phyloP scores from a whole-genome alignment of 2,888 invertebrate species.

The Bugulina stolonifera region DNA sequence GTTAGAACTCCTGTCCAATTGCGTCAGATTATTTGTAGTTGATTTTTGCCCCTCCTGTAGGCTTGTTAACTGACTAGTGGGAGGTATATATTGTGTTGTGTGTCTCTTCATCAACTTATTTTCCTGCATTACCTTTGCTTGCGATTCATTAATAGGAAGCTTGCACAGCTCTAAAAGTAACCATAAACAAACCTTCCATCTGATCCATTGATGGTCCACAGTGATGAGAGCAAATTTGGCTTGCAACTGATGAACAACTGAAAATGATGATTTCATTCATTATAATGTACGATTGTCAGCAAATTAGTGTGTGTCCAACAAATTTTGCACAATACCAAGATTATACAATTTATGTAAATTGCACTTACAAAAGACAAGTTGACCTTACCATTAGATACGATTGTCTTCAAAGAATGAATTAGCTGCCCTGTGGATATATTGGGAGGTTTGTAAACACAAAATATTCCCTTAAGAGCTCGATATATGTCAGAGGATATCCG shows the following conservation, averaged over 20 bases:
- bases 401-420: constrained; percentile 32
- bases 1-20: not conserved
- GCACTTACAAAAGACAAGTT: not conserved
- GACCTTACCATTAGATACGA: constrained; percentile 37
- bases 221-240: too few relatives aligned
- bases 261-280: too few relatives aligned
- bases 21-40: not conserved
- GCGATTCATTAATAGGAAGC: not conserved
- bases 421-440: constrained; percentile 32
- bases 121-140: not conserved
- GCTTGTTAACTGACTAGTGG: not conserved
- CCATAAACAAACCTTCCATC: too few relatives aligned
- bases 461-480: constrained; percentile 40
- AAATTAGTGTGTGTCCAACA: too few relatives aligned
- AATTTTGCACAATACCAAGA: too few relatives aligned
- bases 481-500: not conserved
- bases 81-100: not conserved
- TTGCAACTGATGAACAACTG: too few relatives aligned
- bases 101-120: not conserved
- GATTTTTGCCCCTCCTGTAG: not conserved
- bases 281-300: too few relatives aligned
- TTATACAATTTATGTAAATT: too few relatives aligned
- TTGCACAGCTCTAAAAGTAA: not conserved
- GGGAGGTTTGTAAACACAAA: constrained; percentile 47
- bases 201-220: too few relatives aligned